A percentile compares a stretch with the other conserved stretches of the same genome.
Conservation (phyloP, 2,797 vertebrate genomes). For the Artibeus jamaicensis region DNA sequence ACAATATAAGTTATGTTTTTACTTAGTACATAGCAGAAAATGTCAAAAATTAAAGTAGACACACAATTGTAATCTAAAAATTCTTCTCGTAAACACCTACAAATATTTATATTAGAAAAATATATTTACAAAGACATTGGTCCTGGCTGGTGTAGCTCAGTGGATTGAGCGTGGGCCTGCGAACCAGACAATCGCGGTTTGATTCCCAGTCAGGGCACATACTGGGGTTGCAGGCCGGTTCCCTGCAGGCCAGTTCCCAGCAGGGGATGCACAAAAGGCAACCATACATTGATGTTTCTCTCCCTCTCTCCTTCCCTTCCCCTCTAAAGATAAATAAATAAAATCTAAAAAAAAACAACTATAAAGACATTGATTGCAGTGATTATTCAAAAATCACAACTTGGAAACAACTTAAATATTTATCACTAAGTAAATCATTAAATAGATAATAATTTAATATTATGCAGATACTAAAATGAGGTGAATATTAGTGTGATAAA, state of each 20-base stretch:
- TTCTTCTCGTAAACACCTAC: not conserved
- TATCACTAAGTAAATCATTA: not conserved
- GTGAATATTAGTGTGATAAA: not conserved
- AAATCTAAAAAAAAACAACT: too few relatives aligned
- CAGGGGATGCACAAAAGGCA: too few relatives aligned
- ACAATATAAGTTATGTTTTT: not conserved
- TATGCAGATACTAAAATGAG: not conserved
- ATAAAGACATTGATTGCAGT: not conserved
- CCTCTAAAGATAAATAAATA: too few relatives aligned
- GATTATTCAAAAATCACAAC: not conserved
- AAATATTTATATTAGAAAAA: not conserved
- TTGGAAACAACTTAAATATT: not conserved
- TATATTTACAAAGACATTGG: not conserved
- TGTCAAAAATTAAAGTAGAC: not conserved
- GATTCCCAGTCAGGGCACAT: too few relatives aligned
- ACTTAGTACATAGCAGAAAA: not conserved
- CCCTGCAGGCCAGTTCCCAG: too few relatives aligned
- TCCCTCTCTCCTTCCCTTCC: too few relatives aligned
- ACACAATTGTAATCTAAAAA: not conserved
- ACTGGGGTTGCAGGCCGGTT: too few relatives aligned
- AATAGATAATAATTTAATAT: not conserved
- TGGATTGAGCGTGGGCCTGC: too few relatives aligned
- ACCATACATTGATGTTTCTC: too few relatives aligned
- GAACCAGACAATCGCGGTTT: too few relatives aligned
- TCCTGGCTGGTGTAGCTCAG: too few relatives aligned